Percentiles rank a stretch among this genome's conserved stretches.
These are phyloP conservation scores for Adelosebastes latens DNA, from an alignment of 2,797 vertebrate genomes.

Conservation along the genomic window DNA sequence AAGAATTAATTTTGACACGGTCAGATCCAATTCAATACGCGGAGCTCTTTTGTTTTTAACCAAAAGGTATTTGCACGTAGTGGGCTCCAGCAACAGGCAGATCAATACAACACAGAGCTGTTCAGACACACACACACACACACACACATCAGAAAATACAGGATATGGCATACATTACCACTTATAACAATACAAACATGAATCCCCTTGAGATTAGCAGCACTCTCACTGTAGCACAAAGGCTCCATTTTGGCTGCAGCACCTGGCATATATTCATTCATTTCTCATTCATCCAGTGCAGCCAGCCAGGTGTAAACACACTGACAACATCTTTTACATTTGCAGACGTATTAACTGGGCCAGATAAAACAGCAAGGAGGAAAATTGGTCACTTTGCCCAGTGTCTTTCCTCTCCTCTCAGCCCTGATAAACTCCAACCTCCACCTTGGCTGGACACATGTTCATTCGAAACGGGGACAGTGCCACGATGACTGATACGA, in stretches of 20 bases:
- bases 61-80: slow-evolving; percentile 15
- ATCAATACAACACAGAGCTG: slow-evolving; percentile 38
- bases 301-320: slow-evolving; percentile 22
- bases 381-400: slow-evolving; percentile 14
- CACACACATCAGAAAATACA: slow-evolving; percentile 26
- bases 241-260: slow-evolving; percentile 30
- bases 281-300: slow-evolving; percentile 36
- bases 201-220: slow-evolving; percentile 33
- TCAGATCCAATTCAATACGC: slow-evolving; percentile 45
- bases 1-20: slow-evolving; percentile 25
- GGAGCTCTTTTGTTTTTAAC: slow-evolving; percentile 26
- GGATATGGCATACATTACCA: slow-evolving; percentile 24
- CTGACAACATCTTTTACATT: slow-evolving; percentile 21
- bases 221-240: slow-evolving; percentile 34
- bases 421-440: slow-evolving; percentile 52
- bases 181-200: slow-evolving; percentile 30
- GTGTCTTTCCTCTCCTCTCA: slow-evolving; percentile 7
- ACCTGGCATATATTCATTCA: slow-evolving; percentile 22
- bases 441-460: slow-evolving; percentile 50
- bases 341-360: slow-evolving; percentile 9
- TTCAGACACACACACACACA: slow-evolving; percentile 9
- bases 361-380: slow-evolving; percentile 14
- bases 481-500: slow-evolving; percentile 46
- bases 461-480: slow-evolving; percentile 48
- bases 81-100: slow-evolving; percentile 32